A percentile compares a stretch with the other conserved stretches of the same genome.
Evolutionary conservation across 2,113 vertebrate species (phyloP).

Genomic region (Cyprinodon variegatus): DNA sequence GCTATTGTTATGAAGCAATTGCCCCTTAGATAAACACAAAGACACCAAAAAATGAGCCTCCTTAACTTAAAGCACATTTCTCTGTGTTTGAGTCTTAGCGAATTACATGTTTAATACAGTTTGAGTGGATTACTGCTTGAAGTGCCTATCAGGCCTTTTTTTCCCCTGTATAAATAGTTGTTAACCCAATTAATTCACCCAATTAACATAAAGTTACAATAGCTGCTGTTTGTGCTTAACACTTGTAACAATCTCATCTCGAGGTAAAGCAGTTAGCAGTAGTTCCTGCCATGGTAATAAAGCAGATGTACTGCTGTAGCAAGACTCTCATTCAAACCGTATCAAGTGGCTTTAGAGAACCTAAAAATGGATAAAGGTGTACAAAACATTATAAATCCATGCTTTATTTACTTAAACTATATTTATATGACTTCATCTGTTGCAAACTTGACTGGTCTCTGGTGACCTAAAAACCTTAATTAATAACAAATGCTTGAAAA

Average conservation of each 20-base stretch:
- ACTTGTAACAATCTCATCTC: slow-evolving; percentile 18
- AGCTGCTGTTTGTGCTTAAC: slow-evolving; percentile 30
- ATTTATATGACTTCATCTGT: too few species aligned
- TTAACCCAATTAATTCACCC: slow-evolving; percentile 41
- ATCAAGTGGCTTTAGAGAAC: neutral
- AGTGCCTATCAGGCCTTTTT: slow-evolving; percentile 32
- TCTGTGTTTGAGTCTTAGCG: accelerated
- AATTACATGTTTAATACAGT: neutral
- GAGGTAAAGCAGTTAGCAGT: slow-evolving; percentile 23
- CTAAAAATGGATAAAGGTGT: neutral
- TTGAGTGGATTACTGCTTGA: slow-evolving; percentile 32
- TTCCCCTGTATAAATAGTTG: slow-evolving; percentile 9
- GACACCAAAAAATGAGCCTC: neutral
- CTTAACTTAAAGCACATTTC: slow-evolving; percentile 19
- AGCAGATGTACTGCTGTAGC: neutral
- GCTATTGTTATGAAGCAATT: slow-evolving; percentile 18
- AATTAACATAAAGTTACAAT: slow-evolving; percentile 37
- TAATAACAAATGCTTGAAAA: too few species aligned
- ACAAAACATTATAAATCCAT: too few species aligned
- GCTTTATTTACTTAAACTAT: too few species aligned
- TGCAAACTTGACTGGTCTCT: too few species aligned
- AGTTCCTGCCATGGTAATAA: slow-evolving; percentile 40
- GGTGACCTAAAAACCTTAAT: too few species aligned
- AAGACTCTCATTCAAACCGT: neutral
- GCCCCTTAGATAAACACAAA: slow-evolving; percentile 7